phyloP scores from a whole-genome alignment of 1,140 invertebrate genomes.

The Pseudobourletiella spinata region DNA sequence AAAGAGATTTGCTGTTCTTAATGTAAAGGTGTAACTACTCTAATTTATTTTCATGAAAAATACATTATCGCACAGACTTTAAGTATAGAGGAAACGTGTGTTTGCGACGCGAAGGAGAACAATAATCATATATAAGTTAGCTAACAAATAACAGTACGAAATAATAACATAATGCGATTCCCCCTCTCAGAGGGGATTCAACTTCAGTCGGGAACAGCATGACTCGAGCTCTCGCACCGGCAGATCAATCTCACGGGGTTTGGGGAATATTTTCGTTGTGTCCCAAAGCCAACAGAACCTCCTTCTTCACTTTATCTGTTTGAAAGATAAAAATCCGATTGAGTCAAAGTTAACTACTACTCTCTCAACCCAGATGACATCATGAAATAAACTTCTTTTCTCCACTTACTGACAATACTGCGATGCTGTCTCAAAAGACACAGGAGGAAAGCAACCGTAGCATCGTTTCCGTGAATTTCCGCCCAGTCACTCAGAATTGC shows the following conservation, averaged over 20 bases:
- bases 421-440: constrained; percentile 10
- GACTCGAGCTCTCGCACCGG: no score
- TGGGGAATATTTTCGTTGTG: neutral
- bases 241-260: constrained; percentile 1
- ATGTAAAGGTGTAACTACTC: no score
- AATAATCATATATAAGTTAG: no score
- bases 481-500: constrained; percentile 14
- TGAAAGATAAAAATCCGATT: neutral
- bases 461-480: constrained; percentile 5
- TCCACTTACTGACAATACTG: constrained; percentile 13
- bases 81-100: no score
- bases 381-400: neutral
- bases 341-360: neutral
- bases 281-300: neutral
- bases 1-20: no score
- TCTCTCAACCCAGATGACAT: neutral
- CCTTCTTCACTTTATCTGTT: neutral
- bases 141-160: no score
- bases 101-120: no score
- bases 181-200: no score
- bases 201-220: no score
- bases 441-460: constrained; percentile 6
- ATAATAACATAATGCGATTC: no score
- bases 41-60: no score
- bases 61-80: no score